Evolutionary conservation across 2,797 vertebrate species (phyloP).

Genomic region (Manis javanica): DNA sequence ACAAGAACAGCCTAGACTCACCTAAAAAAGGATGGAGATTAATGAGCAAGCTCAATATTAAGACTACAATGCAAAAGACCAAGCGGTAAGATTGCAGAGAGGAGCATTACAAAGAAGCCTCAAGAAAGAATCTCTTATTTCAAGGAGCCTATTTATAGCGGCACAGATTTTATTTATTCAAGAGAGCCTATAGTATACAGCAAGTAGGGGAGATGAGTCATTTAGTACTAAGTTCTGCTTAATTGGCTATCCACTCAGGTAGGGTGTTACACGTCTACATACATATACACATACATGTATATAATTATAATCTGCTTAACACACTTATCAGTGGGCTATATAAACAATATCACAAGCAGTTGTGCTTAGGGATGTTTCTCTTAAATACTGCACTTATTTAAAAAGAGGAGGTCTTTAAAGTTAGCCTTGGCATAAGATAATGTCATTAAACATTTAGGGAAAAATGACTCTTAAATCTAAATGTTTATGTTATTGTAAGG

Average conservation of each 20-base stretch:
- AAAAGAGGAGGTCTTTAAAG: constrained; percentile 57
- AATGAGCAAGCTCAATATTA: constrained; percentile 91
- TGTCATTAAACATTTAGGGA: background rate
- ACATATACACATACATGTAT: constrained; percentile 26
- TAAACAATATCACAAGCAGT: constrained; percentile 33
- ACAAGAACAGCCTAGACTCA: constrained; percentile 84
- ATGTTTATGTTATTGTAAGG: constrained; percentile 38
- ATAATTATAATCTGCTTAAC: constrained; percentile 71
- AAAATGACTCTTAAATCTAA: constrained; percentile 35
- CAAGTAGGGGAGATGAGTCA: constrained; percentile 51
- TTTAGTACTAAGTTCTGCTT: constrained; percentile 69
- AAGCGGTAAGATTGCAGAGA: constrained; percentile 72
- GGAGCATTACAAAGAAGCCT: constrained; percentile 77
- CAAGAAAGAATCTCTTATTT: constrained; percentile 84
- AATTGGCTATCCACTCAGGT: constrained; percentile 74
- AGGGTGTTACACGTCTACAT: background rate
- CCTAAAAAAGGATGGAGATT: constrained; percentile 90
- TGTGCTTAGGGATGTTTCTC: constrained; percentile 29
- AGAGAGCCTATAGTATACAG: constrained; percentile 77
- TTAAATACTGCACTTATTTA: constrained; percentile 21
- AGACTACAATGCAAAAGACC: constrained; percentile 85
- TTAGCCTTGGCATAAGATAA: constrained; percentile 1
- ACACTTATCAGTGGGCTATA: constrained; percentile 36
- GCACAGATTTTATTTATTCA: constrained; percentile 87
- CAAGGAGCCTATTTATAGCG: constrained; percentile 87